Evolutionary conservation across 2,113 vertebrate genomes (phyloP).

Genomic region (Isurus oxyrinchus): DNA sequence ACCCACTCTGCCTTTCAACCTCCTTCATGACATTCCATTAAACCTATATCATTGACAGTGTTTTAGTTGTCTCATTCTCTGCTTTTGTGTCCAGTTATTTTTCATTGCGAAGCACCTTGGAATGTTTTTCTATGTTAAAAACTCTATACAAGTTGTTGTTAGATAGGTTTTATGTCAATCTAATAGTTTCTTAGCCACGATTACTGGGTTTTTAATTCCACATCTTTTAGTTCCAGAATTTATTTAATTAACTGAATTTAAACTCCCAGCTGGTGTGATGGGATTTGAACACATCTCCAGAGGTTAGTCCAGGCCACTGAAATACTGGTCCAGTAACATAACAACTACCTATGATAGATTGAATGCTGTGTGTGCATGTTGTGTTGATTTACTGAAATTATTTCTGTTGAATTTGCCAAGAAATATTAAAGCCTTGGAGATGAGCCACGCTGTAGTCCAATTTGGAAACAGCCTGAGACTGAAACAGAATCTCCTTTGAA

Average conservation of each 20-base stretch:
- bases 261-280: background rate
- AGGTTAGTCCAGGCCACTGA: background rate
- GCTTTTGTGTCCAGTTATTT: background rate
- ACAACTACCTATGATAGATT: background rate
- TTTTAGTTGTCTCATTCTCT: background rate
- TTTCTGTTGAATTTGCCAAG: background rate
- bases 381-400: background rate
- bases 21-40: background rate
- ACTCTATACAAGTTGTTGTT: background rate
- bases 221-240: background rate
- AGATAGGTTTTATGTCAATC: background rate
- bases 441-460: background rate
- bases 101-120: background rate
- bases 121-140: background rate
- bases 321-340: too few relatives aligned
- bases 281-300: background rate
- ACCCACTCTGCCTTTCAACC: background rate
- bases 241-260: background rate
- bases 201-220: background rate
- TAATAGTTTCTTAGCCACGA: background rate
- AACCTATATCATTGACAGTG: background rate
- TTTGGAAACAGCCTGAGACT: background rate
- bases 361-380: background rate
- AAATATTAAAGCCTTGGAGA: background rate
- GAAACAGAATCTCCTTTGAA: background rate